A percentile compares a stretch with the other conserved stretches of the same genome.
phyloP scores from a whole-genome alignment of 2,113 vertebrate species.

The Columba janthina region DNA sequence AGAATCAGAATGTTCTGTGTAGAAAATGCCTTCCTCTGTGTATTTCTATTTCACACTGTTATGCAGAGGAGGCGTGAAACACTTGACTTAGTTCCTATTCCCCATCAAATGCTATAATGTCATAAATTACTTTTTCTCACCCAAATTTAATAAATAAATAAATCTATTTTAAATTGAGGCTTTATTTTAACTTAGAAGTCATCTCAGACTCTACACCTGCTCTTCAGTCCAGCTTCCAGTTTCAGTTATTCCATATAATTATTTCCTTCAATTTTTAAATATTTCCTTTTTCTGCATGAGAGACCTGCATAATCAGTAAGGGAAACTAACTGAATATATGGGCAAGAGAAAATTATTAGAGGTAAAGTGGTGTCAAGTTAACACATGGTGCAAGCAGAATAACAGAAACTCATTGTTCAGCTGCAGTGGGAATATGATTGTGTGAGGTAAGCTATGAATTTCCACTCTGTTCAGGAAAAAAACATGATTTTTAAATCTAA shows the following conservation, averaged over 20 bases:
- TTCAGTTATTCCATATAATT: not conserved
- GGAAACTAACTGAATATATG: not conserved
- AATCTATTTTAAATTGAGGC: not conserved
- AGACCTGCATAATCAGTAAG: not conserved
- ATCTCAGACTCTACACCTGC: not conserved
- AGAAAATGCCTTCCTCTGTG: not conserved
- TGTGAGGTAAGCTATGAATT: not conserved
- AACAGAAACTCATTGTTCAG: constrained; percentile 3
- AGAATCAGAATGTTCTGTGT: not conserved
- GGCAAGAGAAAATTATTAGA: not conserved
- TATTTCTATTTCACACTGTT: not conserved
- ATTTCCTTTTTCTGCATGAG: constrained; percentile 14
- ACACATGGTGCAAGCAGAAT: not conserved
- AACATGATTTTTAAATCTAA: not conserved
- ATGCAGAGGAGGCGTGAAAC: not conserved
- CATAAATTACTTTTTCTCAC: not conserved
- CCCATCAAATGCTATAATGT: not conserved
- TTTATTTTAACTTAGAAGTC: not conserved
- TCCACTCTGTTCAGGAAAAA: not conserved
- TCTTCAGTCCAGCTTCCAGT: not conserved
- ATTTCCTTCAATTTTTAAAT: not conserved
- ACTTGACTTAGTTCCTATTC: not conserved
- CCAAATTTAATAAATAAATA: not conserved
- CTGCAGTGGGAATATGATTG: not conserved
- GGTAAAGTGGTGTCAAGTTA: not conserved